Evolutionary conservation across 2,888 invertebrate species (phyloP), one percentile per base, ranked within the genome.

Genomic region (Dynastes maya): DNA sequence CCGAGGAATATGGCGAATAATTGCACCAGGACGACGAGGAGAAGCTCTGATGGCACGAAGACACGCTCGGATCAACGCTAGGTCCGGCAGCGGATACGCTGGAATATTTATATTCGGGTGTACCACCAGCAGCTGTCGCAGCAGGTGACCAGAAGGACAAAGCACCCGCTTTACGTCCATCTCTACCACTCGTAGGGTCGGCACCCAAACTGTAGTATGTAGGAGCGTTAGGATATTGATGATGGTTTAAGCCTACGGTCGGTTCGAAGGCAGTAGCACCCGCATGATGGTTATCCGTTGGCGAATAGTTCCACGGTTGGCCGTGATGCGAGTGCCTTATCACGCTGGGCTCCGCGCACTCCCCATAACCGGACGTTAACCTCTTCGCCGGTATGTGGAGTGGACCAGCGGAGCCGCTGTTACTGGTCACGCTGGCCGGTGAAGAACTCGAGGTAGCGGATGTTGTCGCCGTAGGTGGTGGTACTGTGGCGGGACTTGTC

Each of bases 321-420:
- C 89, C 88, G 84, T 87, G 90, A 83, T 93, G 94, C 84, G 94
- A 93, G 90, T 95, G 95, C 83, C 95, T 90, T 86, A 95, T 95
- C 85, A 95, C 95, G 65, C 95, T 93, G 74, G 93, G 92, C 86
- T 92, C 92, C 79, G 91, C 91, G 85, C 86, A 90, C 83, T 87
- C 89, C 81, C 90, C 91, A 84, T 89, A 91, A 81, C 85, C 89
- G 78, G 91, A 88, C 37, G 90, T 89, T 79, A 91, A 90, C 86
- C 96, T 92, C 90, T 97, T 96, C 86, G 96, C 96, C 83, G 96
- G 97, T 90, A 97, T 96, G 91, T 97, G 96, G 82, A 97, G 91
- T 80, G 95, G 94, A 81, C 95, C 95, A 80, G 94, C 92, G 89
- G 94, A 92, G 87, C 93, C 93, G 87, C 93, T 91, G 88, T 91